Evolutionary conservation across 2,888 invertebrate genomes (phyloP).

Genomic region (Meta bourneti): DNA sequence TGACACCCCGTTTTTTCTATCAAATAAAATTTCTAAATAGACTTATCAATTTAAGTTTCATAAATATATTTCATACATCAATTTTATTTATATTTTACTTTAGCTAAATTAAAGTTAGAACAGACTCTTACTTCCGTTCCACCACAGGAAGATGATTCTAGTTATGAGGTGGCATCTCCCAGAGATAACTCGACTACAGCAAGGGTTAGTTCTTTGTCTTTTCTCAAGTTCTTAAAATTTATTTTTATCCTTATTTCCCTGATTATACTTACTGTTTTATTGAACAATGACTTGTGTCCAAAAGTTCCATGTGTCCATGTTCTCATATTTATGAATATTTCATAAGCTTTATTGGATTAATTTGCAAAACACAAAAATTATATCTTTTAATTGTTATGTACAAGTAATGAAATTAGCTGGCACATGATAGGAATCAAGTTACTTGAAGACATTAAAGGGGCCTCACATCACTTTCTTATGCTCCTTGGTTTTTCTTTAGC

Average conservation of each 20-base stretch:
- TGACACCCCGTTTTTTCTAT: too few relatives aligned
- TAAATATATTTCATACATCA: neutral
- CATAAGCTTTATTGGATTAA: too few relatives aligned
- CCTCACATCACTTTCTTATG: too few relatives aligned
- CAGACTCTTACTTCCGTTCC: conserved; percentile 75
- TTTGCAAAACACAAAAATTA: too few relatives aligned
- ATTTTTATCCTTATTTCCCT: neutral
- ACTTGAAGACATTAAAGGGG: too few relatives aligned
- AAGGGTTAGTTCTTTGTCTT: conserved; percentile 79
- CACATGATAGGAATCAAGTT: too few relatives aligned
- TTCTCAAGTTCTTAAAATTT: neutral
- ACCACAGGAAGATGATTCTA: conserved; percentile 85
- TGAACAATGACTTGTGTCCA: neutral
- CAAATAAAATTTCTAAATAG: too few relatives aligned
- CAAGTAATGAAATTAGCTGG: too few relatives aligned
- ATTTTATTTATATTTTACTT: conserved; percentile 27
- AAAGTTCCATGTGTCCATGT: neutral
- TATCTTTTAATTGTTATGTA: too few relatives aligned
- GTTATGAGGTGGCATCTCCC: conserved; percentile 86
- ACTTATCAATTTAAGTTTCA: too few relatives aligned
- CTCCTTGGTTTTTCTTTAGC: too few relatives aligned
- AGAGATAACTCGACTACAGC: conserved; percentile 82
- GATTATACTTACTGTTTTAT: neutral
- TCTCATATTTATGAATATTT: neutral
- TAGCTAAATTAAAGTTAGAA: conserved; percentile 78